phyloP scores from a whole-genome alignment of 2,113 vertebrate species.

The Aegypius monachus region DNA sequence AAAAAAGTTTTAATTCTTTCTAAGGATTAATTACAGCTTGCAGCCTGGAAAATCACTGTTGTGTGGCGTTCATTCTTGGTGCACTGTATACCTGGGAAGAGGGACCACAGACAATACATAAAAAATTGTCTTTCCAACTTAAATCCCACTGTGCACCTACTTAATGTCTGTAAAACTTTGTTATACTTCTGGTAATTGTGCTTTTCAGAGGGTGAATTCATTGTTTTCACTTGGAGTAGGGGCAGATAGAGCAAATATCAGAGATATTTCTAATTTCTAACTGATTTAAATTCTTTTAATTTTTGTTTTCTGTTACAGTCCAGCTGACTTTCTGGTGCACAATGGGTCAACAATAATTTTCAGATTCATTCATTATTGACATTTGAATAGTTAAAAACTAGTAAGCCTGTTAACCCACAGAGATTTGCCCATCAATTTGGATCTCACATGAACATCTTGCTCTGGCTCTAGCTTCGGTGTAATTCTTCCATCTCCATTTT shows the following conservation, averaged over 20 bases:
- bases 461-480: background rate
- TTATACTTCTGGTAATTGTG: background rate
- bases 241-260: background rate
- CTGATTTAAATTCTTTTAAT: background rate
- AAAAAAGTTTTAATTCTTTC: background rate
- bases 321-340: background rate
- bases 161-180: background rate
- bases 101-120: background rate
- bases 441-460: background rate
- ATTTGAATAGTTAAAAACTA: background rate
- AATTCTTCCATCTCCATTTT: background rate
- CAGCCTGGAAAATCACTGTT: background rate
- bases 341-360: background rate
- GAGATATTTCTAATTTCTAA: background rate
- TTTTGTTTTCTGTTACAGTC: background rate
- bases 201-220: background rate
- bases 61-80: background rate
- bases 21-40: background rate
- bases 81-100: background rate
- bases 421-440: background rate
- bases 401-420: background rate
- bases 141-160: background rate
- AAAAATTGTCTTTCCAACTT: background rate
- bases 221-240: background rate
- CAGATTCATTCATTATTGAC: background rate